Base-by-base conservation (phyloP, 2,113 vertebrate species). In the Ciconia maguari region DNA sequence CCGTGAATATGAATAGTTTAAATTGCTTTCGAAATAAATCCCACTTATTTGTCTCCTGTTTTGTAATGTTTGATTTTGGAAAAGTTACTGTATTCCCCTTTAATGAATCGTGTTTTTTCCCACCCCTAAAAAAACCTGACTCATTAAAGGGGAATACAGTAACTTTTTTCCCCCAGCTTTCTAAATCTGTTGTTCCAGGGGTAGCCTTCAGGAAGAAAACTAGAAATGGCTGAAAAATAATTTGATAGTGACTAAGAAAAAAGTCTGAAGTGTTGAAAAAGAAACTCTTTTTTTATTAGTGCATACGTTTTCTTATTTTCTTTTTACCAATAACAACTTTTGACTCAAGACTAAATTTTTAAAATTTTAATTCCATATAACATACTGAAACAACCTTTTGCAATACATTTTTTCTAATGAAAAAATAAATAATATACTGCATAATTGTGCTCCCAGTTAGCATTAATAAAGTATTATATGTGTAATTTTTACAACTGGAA, bases 391-490 rank as follows among this genome's bases (percentile, higher is more conserved):
- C 13, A 60, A 80, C 13, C 80, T 84, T 89, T 75, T 87, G 27
- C 42, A 93, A 71, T 66, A 80, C 91, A 94, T 89, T 22, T 38
- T 62, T 62, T 78, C 44, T 66, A 91, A 89, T 94, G 76, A 91
- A 95, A 94, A 70, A 86, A 87, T 83, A 81, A 85, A 66, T 95
- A 87, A 95, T 87, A 52, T 48, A 61, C 58, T 51, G 26, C 41
- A 76, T 94, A 96, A 96, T 81, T 93, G 58, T 29, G 57, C 84
- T 94, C 62, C 75, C 51, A 89, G 65, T 93, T 95, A 93, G 52
- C 83, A 96, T 98, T 97, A 98, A 97, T 97, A 96, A 97, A 98
- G 74, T 84, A 96, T 95, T 95, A 52, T 61, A 82, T 52, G 68
- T 87, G 66, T 91, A 97, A 97, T 92, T 97, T 96, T 97, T 96